Percentiles rank a stretch among this genome's conserved stretches.
These are phyloP conservation scores for Aspidiotus rigidus DNA, from an alignment of 2,888 invertebrate species.

Conservation along the genomic window DNA sequence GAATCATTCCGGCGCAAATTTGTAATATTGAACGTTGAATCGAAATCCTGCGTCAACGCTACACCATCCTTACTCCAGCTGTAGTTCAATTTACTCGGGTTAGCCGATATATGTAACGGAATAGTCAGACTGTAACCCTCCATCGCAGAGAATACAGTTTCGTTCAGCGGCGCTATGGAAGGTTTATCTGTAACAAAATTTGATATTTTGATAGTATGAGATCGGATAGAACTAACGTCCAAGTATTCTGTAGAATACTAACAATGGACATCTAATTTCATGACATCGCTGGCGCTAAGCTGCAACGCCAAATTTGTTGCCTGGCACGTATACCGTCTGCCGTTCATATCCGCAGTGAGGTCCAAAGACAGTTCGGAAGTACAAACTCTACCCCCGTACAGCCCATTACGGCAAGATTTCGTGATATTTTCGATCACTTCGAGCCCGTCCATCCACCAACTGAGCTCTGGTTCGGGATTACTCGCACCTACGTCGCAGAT, in stretches of 20 bases:
- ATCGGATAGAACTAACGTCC: background rate
- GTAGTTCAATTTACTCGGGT: slow-evolving; percentile 73
- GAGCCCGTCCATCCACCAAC: slow-evolving; percentile 85
- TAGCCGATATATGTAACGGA: slow-evolving; percentile 69
- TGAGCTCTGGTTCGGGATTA: slow-evolving; percentile 75
- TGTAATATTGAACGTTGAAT: slow-evolving; percentile 65
- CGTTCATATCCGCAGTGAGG: slow-evolving; percentile 76
- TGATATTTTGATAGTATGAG: background rate
- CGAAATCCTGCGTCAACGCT: slow-evolving; percentile 46
- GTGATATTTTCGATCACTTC: slow-evolving; percentile 48
- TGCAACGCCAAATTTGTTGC: slow-evolving; percentile 77
- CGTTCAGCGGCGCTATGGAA: slow-evolving; percentile 62
- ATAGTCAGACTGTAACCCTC: slow-evolving; percentile 75
- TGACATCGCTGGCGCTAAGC: slow-evolving; percentile 75
- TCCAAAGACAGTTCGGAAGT: slow-evolving; percentile 67
- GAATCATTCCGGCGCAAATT: slow-evolving; percentile 69
- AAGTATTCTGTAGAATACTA: slow-evolving; percentile 47
- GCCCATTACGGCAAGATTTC: slow-evolving; percentile 65
- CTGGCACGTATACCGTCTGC: slow-evolving; percentile 79
- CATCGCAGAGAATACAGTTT: slow-evolving; percentile 50
- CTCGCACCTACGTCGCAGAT: slow-evolving; percentile 84
- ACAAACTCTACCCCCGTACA: slow-evolving; percentile 79
- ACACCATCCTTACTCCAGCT: slow-evolving; percentile 80
- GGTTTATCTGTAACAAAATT: slow-evolving; percentile 56
- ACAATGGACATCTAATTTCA: slow-evolving; percentile 81